Conservation (phyloP, 2,888 invertebrate species). For the Syrphus vitripennis region DNA sequence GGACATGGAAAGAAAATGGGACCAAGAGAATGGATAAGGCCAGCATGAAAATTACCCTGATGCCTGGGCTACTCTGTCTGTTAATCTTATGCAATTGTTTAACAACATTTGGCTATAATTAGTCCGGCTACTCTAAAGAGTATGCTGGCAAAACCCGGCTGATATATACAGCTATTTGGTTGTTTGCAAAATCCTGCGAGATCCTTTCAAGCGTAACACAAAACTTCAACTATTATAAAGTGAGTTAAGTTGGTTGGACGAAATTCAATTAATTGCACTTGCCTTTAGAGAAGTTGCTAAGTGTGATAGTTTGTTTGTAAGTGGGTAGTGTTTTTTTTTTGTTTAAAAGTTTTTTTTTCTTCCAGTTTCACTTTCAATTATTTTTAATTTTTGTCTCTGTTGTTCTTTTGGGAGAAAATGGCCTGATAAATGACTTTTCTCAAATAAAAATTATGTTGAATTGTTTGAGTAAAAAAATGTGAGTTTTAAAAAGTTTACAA, state of each 20-base stretch:
- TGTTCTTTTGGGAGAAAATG: not conserved
- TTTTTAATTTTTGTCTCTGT: not conserved
- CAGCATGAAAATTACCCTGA: constrained; percentile 21
- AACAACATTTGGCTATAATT: constrained; percentile 51
- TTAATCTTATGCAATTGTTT: constrained; percentile 39
- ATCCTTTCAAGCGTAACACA: constrained; percentile 12
- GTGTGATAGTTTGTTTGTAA: constrained; percentile 47
- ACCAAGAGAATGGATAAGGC: not conserved
- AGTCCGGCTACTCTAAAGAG: constrained; percentile 24
- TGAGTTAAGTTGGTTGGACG: constrained; percentile 65
- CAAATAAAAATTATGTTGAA: constrained; percentile 21
- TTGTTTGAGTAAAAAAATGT: not conserved
- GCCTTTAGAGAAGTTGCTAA: constrained; percentile 46
- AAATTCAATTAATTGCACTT: constrained; percentile 70
- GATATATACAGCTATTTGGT: constrained; percentile 26
- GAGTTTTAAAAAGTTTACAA: no score
- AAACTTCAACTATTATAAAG: constrained; percentile 9
- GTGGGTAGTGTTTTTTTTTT: constrained; percentile 18
- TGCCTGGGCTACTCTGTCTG: not conserved
- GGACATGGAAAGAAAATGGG: not conserved
- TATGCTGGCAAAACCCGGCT: constrained; percentile 16
- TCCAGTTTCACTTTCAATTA: not conserved
- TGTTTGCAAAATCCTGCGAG: constrained; percentile 33
- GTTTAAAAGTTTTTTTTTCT: not conserved
- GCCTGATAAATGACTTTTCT: constrained; percentile 37